Evolutionary conservation across 2,888 invertebrate genomes (phyloP).

Genomic region (Crossocerus cetratus): DNA sequence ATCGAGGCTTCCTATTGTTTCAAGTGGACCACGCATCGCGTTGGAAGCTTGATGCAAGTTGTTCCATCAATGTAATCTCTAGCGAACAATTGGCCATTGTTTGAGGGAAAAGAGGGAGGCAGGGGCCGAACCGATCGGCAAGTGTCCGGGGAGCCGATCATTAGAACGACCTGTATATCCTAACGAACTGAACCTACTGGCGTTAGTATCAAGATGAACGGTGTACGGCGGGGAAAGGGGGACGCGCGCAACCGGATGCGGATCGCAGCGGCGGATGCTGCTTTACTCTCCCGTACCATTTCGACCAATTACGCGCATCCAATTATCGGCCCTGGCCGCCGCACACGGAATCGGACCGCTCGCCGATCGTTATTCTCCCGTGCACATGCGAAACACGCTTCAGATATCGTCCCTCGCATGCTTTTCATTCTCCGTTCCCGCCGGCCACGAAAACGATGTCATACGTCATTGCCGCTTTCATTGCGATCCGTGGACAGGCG

Average conservation of each 20-base stretch:
- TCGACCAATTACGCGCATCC: slow-evolving; percentile 67
- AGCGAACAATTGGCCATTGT: not conserved
- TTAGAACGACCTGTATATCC: slow-evolving; percentile 9
- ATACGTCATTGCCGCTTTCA: slow-evolving; percentile 62
- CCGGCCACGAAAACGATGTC: slow-evolving; percentile 49
- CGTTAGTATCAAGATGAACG: slow-evolving; percentile 17
- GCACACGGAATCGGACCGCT: slow-evolving; percentile 39
- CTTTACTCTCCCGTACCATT: slow-evolving; percentile 50
- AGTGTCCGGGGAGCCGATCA: slow-evolving; percentile 1
- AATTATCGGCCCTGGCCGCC: slow-evolving; percentile 61
- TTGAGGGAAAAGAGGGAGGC: not conserved
- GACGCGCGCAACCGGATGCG: slow-evolving; percentile 26
- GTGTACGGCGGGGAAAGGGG: slow-evolving; percentile 10
- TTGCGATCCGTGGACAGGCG: slow-evolving; percentile 51
- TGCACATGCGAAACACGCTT: slow-evolving; percentile 61
- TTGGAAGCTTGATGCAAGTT: not conserved
- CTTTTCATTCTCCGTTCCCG: slow-evolving; percentile 61
- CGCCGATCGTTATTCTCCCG: slow-evolving; percentile 62
- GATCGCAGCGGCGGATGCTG: slow-evolving; percentile 27
- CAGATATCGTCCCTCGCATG: slow-evolving; percentile 63
- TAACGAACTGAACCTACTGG: slow-evolving; percentile 13
- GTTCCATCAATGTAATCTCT: not conserved
- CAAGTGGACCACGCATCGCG: not conserved
- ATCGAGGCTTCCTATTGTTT: not conserved
- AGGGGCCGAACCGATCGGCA: not conserved